Conservation (phyloP, 2,888 invertebrate species). For the Entomobrya multifasciata region DNA sequence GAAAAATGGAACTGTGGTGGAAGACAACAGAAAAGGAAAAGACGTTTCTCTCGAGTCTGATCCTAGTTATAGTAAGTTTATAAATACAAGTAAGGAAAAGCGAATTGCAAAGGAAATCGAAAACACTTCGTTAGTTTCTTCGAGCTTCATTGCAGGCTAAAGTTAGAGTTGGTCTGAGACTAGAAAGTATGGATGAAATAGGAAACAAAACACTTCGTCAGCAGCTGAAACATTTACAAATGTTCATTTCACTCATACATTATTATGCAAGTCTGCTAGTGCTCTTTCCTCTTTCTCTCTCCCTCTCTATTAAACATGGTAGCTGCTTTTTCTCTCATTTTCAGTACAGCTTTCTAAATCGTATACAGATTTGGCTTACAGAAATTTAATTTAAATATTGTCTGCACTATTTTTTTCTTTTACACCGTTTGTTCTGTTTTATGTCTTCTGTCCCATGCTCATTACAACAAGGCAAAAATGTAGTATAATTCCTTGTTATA, state of each 20-base stretch:
- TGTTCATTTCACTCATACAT: slow-evolving; percentile 43
- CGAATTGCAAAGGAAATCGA: slow-evolving; percentile 68
- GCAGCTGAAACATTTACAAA: slow-evolving; percentile 64
- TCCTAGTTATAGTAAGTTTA: no score
- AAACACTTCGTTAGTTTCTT: slow-evolving; percentile 24
- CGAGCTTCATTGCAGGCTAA: slow-evolving; percentile 14
- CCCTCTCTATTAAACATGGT: background rate
- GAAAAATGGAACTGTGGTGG: slow-evolving; percentile 68
- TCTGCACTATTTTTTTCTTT: slow-evolving; percentile 48
- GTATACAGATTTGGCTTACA: no score
- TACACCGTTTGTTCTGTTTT: slow-evolving; percentile 35
- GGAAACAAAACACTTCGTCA: slow-evolving; percentile 50
- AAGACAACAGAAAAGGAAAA: slow-evolving; percentile 60
- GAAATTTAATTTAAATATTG: no score
- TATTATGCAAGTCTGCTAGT: slow-evolving; percentile 15
- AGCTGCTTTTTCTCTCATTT: background rate
- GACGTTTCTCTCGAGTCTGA: background rate
- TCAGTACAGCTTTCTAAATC: no score
- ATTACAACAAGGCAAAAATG: no score
- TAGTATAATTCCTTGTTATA: no score
- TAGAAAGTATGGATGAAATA: slow-evolving; percentile 32
- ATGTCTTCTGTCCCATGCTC: no score
- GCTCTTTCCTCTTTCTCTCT: background rate
- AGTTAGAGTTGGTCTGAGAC: background rate
- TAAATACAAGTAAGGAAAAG: slow-evolving; percentile 32